Base-by-base conservation (phyloP, 2,888 invertebrate species). In the Andrena haemorrhoa region DNA sequence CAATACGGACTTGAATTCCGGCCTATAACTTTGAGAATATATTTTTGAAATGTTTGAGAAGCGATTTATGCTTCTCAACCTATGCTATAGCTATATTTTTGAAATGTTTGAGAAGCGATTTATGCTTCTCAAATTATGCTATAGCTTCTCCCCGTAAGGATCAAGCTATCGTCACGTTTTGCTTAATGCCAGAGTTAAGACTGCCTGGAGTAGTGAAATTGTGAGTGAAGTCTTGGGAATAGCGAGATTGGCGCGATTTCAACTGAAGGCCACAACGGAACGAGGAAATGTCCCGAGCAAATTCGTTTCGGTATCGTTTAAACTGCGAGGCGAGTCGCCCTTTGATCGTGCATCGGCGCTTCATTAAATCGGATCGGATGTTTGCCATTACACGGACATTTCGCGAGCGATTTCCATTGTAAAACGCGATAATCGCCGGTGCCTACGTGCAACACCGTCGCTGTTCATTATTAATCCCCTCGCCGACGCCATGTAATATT, bases 391-490 rank as follows among this genome's bases (percentile, higher is more conserved):
- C 78, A 60, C 70, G 77, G 41, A 61, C 73, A 70, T 75, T 72
- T 78, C 53, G 72, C 75, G 75, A 77, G 66, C 84, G 77, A 86
- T 87, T 84, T 84, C 81, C 79, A 81, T 84, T 88, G 86, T 86
- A 82, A 83, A 88, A 83, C 75, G 84, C 76, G 84, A 85, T 88
- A 86, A 88, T 88, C 86, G 79, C 68, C 73, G 77, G 20, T 63
- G 76, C 74, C 77, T 60, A 60, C 79, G 72, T 58, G 78, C 65
- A 53, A 75, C 79, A 70, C 64, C 69, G 77, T 75, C 68, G 68
- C 58, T 49, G 76, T 84, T 79, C 82, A 88, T 89, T 85, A 88
- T 89, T 89, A 89, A 89, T 86, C 71, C 79, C 49, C 73, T 66
- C 53, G 72, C 72, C 73, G 79, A 53, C 72, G 76, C 65, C 66